Conservation (phyloP, 2,113 vertebrate species). For the Limanda limanda region DNA sequence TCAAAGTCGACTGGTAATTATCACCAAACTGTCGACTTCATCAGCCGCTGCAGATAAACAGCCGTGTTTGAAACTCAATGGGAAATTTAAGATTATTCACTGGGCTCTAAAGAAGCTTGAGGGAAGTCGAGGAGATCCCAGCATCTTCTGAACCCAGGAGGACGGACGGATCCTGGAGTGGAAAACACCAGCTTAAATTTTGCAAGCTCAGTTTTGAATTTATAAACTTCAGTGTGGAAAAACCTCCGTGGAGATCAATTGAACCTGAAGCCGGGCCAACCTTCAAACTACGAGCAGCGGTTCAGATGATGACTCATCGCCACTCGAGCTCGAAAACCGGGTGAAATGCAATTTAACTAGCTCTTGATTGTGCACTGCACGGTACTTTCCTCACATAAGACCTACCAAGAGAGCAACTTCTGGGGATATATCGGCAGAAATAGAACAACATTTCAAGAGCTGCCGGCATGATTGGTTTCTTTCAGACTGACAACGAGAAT, state of each 20-base stretch:
- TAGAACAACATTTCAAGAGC: neutral
- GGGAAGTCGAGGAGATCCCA: constrained; percentile 32
- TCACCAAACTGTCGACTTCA: constrained; percentile 4
- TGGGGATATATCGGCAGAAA: neutral
- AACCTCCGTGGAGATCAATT: constrained; percentile 22
- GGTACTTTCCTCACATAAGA: neutral
- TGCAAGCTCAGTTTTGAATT: constrained; percentile 37
- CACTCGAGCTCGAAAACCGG: constrained; percentile 9
- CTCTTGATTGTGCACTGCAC: neutral
- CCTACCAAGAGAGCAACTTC: neutral
- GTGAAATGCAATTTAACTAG: constrained; percentile 8
- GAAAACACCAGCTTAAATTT: constrained; percentile 34
- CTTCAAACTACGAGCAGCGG: constrained; percentile 14
- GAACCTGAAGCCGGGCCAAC: constrained; percentile 24
- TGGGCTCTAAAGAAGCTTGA: constrained; percentile 38
- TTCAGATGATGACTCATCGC: constrained; percentile 42
- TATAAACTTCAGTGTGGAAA: constrained; percentile 40
- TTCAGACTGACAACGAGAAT: constrained; percentile 11
- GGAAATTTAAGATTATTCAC: constrained; percentile 31
- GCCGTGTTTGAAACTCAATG: constrained; percentile 15
- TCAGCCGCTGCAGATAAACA: constrained; percentile 36
- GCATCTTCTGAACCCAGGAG: constrained; percentile 38
- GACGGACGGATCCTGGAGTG: constrained; percentile 16
- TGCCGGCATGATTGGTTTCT: constrained; percentile 1
- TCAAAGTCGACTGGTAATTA: constrained; percentile 14